These are phyloP conservation scores for Bergia sp. DNA, from an alignment of 92 coral and sea anemone genomes.

Conservation along the genomic window DNA sequence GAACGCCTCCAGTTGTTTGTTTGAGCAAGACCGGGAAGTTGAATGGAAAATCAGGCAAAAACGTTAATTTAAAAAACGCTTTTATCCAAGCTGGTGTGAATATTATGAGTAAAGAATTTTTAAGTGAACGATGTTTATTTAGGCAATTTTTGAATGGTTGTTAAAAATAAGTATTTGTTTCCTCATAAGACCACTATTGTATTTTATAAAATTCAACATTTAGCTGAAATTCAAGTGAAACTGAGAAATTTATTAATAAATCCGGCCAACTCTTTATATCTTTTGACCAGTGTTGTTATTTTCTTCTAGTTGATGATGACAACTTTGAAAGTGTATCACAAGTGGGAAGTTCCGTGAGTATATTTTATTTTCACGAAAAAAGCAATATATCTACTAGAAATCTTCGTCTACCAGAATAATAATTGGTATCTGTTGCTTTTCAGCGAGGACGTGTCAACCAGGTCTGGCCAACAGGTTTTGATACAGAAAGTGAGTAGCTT, in stretches of 20 bases:
- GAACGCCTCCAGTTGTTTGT: neutral
- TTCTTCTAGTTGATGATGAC: constrained; percentile 65
- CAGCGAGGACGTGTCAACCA: constrained; percentile 57
- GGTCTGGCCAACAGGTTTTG: constrained; percentile 90
- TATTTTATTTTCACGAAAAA: neutral
- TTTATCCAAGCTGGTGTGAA: too few species aligned
- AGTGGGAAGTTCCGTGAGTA: constrained; percentile 74
- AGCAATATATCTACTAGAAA: neutral
- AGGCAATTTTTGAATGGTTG: too few species aligned
- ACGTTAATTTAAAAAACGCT: too few species aligned
- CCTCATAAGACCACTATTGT: too few species aligned
- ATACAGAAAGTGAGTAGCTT: constrained; percentile 79
- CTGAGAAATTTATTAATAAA: too few species aligned
- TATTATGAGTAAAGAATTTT: too few species aligned
- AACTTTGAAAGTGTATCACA: constrained; percentile 88
- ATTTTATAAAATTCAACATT: too few species aligned
- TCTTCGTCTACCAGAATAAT: neutral
- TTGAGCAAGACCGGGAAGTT: neutral
- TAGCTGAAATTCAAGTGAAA: too few species aligned
- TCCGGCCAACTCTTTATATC: neutral
- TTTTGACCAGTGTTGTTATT: neutral
- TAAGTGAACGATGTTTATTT: too few species aligned
- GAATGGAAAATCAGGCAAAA: too few species aligned
- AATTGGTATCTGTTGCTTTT: neutral
- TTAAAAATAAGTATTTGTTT: too few species aligned